Percentiles rank a stretch among this genome's conserved stretches.
These are phyloP conservation scores for Oophaga sylvatica DNA, from an alignment of 2,797 vertebrate genomes.

Conservation along the genomic window DNA sequence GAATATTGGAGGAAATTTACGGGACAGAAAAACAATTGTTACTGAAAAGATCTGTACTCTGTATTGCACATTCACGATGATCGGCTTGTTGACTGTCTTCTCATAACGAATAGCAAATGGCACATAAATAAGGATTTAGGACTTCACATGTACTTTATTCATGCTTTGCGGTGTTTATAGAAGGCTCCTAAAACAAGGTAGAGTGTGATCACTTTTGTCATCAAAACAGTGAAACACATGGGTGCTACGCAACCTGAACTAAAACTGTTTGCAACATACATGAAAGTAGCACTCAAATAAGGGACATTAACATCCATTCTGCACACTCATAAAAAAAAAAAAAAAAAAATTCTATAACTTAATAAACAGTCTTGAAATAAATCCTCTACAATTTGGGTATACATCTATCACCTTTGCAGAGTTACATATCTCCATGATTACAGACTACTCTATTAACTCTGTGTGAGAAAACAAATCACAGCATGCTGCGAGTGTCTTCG, in stretches of 20 bases:
- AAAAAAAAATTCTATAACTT: too few relatives aligned
- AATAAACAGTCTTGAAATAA: too few relatives aligned
- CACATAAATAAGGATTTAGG: background rate
- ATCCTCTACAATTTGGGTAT: too few relatives aligned
- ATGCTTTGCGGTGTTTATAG: background rate
- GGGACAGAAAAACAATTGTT: background rate
- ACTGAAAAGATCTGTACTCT: background rate
- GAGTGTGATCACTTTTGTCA: background rate
- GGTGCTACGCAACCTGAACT: background rate
- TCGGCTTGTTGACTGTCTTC: too few relatives aligned
- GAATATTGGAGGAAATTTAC: background rate
- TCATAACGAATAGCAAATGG: background rate
- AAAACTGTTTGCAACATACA: background rate
- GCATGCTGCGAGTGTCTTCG: too few relatives aligned
- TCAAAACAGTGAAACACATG: background rate
- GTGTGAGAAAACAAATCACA: too few relatives aligned
- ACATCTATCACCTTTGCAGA: too few relatives aligned
- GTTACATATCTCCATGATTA: too few relatives aligned
- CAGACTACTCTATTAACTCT: too few relatives aligned
- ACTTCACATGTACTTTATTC: background rate
- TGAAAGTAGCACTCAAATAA: background rate
- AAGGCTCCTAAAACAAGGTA: background rate
- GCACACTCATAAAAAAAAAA: too few relatives aligned
- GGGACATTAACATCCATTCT: background rate
- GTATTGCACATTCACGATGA: background rate